Conservation (phyloP, 2,113 vertebrate species). For the Colistium nudipinnis region DNA sequence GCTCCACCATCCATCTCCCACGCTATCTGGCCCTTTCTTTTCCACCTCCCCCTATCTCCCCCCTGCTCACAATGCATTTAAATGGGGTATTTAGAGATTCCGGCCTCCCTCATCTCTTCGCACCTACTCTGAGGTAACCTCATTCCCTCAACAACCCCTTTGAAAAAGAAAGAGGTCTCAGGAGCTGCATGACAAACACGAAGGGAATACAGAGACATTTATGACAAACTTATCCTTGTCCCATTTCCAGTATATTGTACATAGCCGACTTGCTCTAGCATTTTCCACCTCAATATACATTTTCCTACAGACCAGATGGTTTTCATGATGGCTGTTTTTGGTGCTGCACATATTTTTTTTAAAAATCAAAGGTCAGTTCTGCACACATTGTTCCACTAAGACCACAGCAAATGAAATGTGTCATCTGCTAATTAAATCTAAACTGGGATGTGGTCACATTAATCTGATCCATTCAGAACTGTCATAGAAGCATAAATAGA, state of each 20-base stretch:
- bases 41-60: conserved; percentile 57
- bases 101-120: conserved; percentile 47
- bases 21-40: conserved; percentile 58
- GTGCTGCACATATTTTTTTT: conserved; percentile 6
- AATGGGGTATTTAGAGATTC: conserved; percentile 73
- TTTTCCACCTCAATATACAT: conserved; percentile 13
- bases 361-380: conserved; percentile 12
- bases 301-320: conserved; percentile 44
- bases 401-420: conserved; percentile 32
- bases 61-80: conserved; percentile 77
- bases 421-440: conserved; percentile 57
- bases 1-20: conserved; percentile 64
- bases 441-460: conserved; percentile 20
- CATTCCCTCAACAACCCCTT: conserved; percentile 55
- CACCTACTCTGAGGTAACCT: conserved; percentile 56
- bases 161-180: conserved; percentile 46
- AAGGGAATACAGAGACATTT: conserved; percentile 18
- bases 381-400: conserved; percentile 28
- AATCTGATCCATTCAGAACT: conserved; percentile 29
- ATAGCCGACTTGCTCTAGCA: background rate
- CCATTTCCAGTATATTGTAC: conserved; percentile 17
- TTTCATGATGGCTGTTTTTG: conserved; percentile 28
- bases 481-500: conserved; percentile 11
- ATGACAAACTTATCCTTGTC: conserved; percentile 31
- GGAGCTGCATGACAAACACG: conserved; percentile 39